Evolutionary conservation across 30 jellyfish, hydroid and myxozoan genomes (phyloP).

Genomic region (Chrysaora quinquecirrha): DNA sequence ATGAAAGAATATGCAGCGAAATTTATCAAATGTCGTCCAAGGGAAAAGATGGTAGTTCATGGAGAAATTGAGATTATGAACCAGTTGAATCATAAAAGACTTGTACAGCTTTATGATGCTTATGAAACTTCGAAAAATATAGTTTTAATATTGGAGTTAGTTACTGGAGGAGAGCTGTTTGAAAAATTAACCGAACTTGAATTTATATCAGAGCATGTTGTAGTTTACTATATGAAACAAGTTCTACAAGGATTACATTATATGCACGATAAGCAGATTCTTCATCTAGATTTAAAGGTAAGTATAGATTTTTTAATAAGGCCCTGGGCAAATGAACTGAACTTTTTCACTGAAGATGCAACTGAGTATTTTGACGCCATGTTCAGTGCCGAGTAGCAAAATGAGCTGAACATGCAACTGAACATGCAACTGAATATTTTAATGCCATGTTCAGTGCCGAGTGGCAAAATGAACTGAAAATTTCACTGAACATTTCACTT

Average conservation of each 20-base stretch:
- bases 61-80: slow-evolving; percentile 94
- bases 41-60: slow-evolving; percentile 81
- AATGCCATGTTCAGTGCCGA: too few species aligned
- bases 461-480: too few species aligned
- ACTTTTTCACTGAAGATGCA: too few species aligned
- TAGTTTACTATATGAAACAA: slow-evolving; percentile 97
- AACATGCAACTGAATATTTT: too few species aligned
- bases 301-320: slow-evolving; percentile 3
- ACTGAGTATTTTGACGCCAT: too few species aligned
- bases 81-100: slow-evolving; percentile 91
- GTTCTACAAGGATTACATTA: slow-evolving; percentile 93
- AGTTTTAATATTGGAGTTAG: slow-evolving; percentile 88
- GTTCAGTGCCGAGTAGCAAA: too few species aligned
- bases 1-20: slow-evolving; percentile 95
- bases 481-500: too few species aligned
- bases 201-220: slow-evolving; percentile 96
- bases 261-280: slow-evolving; percentile 92
- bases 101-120: slow-evolving; percentile 92
- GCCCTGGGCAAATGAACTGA: too few species aligned
- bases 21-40: slow-evolving; percentile 90
- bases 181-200: slow-evolving; percentile 96
- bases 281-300: slow-evolving; percentile 97
- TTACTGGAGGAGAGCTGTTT: slow-evolving; percentile 97
- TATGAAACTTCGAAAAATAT: slow-evolving; percentile 92
- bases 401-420: too few species aligned